Percentiles rank a stretch among this genome's conserved stretches.
phyloP scores from a whole-genome alignment of 1,140 invertebrate genomes.

The Ericerus pela region DNA sequence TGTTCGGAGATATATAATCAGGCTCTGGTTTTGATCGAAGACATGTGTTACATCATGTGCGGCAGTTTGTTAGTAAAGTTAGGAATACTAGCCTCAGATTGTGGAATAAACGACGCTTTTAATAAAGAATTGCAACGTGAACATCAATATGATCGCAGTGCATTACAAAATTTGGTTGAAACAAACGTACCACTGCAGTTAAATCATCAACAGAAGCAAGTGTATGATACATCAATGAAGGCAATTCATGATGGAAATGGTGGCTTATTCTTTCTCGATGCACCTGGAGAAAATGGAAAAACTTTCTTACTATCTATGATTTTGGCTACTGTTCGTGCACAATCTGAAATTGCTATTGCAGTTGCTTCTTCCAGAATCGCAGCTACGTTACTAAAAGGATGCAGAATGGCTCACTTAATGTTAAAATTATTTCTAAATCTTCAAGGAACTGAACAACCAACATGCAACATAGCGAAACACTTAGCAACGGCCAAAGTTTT shows the following conservation, averaged over 20 bases:
- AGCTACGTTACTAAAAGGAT: slow-evolving; percentile 29
- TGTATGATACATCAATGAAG: not conserved
- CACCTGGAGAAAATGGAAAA: slow-evolving; percentile 27
- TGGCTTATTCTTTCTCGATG: slow-evolving; percentile 25
- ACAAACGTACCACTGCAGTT: not conserved
- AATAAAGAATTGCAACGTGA: slow-evolving; percentile 29
- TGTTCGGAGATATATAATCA: slow-evolving; percentile 3
- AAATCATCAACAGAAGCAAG: not conserved
- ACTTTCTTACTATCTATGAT: slow-evolving; percentile 22
- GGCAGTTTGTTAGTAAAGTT: slow-evolving; percentile 27
- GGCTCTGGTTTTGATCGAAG: slow-evolving; percentile 1
- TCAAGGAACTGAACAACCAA: slow-evolving; percentile 15
- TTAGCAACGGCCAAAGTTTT: not conserved
- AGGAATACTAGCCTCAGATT: slow-evolving; percentile 31
- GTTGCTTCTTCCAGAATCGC: slow-evolving; percentile 33
- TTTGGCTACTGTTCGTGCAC: slow-evolving; percentile 18
- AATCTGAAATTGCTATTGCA: slow-evolving; percentile 25
- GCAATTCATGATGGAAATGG: not conserved
- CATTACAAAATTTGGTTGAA: slow-evolving; percentile 16
- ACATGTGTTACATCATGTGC: slow-evolving; percentile 22
- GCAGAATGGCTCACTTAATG: slow-evolving; percentile 31
- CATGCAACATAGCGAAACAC: not conserved
- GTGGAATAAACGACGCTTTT: slow-evolving; percentile 33
- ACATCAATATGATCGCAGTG: slow-evolving; percentile 29
- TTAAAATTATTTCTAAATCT: slow-evolving; percentile 27